These are phyloP conservation scores for Zoroaster sp. DNA, from an alignment of 53 echinoderm and acorn worm genomes.

Conservation along the genomic window DNA sequence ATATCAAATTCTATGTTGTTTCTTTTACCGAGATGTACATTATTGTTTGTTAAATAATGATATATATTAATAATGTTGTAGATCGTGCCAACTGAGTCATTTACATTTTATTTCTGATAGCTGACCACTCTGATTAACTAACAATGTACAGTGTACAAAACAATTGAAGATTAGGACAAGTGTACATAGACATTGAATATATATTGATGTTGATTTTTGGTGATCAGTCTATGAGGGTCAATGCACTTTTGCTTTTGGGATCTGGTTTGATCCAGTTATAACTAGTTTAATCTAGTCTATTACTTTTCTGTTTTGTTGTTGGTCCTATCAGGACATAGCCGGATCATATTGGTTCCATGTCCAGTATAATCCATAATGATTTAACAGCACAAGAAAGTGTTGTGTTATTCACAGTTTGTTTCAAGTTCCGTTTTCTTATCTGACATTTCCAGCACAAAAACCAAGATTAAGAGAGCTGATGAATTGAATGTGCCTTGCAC, in stretches of 20 bases:
- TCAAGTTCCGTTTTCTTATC: background rate
- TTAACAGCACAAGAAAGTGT: background rate
- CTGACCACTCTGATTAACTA: background rate
- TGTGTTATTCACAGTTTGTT: background rate
- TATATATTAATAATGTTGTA: slow-evolving; percentile 32
- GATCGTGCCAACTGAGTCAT: slow-evolving; percentile 24
- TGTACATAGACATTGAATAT: slow-evolving; percentile 28
- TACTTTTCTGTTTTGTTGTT: background rate
- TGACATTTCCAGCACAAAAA: background rate
- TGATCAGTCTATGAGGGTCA: background rate
- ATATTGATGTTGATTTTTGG: slow-evolving; percentile 8
- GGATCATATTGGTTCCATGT: background rate
- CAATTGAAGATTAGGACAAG: background rate
- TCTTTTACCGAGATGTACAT: slow-evolving; percentile 7
- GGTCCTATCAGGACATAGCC: background rate
- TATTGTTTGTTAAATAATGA: slow-evolving; percentile 55
- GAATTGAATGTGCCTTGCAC: slow-evolving; percentile 41
- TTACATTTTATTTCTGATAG: background rate
- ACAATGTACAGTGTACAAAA: slow-evolving; percentile 45
- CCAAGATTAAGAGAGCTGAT: slow-evolving; percentile 37
- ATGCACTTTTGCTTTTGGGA: background rate
- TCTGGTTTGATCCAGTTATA: background rate
- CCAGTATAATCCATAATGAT: background rate
- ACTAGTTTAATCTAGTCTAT: background rate
- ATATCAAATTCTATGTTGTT: slow-evolving; percentile 28